Evolutionary conservation across 2,888 invertebrate species (phyloP).

Genomic region (Mesorhabditis spiculigera): DNA sequence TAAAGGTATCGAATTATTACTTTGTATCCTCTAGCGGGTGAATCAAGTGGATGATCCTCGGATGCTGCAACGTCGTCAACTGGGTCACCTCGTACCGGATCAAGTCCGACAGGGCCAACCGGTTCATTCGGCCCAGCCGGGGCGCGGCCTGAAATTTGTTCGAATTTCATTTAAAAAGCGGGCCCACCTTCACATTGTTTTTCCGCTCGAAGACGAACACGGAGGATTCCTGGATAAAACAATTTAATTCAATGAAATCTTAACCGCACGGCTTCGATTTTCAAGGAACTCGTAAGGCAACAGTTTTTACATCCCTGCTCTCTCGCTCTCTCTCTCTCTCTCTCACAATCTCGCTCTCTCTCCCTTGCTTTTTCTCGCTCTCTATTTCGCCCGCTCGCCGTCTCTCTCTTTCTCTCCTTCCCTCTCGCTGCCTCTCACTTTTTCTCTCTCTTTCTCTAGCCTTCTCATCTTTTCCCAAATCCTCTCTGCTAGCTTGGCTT

Average conservation of each 20-base stretch:
- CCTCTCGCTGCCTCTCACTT: too few species aligned
- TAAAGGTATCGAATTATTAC: constrained; percentile 16
- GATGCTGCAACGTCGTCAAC: constrained; percentile 44
- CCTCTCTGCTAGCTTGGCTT: too few species aligned
- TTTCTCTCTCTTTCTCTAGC: too few species aligned
- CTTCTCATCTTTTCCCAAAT: too few species aligned
- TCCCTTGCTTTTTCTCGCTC: too few species aligned
- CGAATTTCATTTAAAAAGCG: background rate
- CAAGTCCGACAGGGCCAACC: constrained; percentile 47
- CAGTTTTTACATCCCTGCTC: too few species aligned
- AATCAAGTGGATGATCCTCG: constrained; percentile 44
- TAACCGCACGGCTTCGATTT: too few species aligned
- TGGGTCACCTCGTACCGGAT: constrained; percentile 49
- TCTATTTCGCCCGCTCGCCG: too few species aligned
- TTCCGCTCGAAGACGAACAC: constrained; percentile 48
- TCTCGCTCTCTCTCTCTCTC: too few species aligned
- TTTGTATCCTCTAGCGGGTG: constrained; percentile 50
- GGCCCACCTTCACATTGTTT: constrained; percentile 14
- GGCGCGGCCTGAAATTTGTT: constrained; percentile 53
- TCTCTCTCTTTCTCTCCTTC: too few species aligned
- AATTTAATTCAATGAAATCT: background rate
- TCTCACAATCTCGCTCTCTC: too few species aligned
- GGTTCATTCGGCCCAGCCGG: constrained; percentile 49
- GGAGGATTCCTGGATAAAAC: constrained; percentile 40
- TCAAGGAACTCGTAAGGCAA: too few species aligned